Percentiles rank a stretch among this genome's conserved stretches.
Conservation (phyloP, 2,113 vertebrate genomes). For the Rhizomys pruinosus region DNA sequence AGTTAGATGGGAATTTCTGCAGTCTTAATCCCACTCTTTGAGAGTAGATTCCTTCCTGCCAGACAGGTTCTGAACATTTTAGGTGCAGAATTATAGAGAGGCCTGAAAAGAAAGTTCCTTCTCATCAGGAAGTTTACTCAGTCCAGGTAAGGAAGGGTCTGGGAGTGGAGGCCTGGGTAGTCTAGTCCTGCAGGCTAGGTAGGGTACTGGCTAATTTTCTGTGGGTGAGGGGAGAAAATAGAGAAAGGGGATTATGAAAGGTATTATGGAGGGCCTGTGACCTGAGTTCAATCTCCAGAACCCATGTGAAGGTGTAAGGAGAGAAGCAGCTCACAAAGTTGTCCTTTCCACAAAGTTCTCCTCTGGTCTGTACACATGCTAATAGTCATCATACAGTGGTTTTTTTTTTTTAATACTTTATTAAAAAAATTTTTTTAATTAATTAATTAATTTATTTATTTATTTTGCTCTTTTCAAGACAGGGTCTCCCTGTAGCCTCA, state of each 20-base stretch:
- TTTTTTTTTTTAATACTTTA: no score
- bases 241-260: not conserved
- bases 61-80: not conserved
- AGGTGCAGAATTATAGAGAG: not conserved
- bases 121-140: not conserved
- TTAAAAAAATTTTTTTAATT: no score
- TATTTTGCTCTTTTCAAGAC: no score
- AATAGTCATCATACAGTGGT: no score
- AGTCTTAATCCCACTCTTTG: not conserved
- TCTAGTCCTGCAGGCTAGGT: not conserved
- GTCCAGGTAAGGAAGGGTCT: not conserved
- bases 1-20: not conserved
- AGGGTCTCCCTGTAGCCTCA: no score
- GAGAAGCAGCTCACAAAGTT: not conserved
- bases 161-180: not conserved
- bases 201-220: not conserved
- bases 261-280: not conserved
- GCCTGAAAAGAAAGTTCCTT: not conserved
- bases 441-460: no score
- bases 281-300: not conserved
- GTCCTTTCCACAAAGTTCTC: not conserved
- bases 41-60: not conserved
- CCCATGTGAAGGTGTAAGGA: not conserved
- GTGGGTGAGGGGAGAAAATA: not conserved
- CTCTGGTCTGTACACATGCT: not conserved